Conservation (phyloP, 2,113 vertebrate species). For the Cromileptes altivelis region DNA sequence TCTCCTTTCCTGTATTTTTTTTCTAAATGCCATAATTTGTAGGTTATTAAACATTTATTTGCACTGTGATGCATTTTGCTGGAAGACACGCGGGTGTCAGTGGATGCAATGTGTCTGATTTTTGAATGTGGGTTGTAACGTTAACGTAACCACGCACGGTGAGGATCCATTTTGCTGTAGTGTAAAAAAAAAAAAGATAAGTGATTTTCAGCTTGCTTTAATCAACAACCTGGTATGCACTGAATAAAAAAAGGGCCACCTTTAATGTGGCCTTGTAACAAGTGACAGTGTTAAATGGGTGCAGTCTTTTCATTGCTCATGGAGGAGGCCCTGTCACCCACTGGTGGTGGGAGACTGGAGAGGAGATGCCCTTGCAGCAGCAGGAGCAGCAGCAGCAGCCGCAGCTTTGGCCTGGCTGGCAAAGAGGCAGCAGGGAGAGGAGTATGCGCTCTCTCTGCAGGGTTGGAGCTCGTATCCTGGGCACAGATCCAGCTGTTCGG, state of each 20-base stretch:
- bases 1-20: not conserved
- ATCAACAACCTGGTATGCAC: not conserved
- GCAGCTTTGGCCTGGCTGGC: conserved; percentile 24
- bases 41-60: not conserved
- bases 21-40: not conserved
- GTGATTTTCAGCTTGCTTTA: conserved; percentile 1
- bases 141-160: conserved; percentile 34
- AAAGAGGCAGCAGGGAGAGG: conserved; percentile 43
- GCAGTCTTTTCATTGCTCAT: conserved; percentile 41
- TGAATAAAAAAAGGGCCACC: not conserved
- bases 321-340: conserved; percentile 44
- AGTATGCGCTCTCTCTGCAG: conserved; percentile 44
- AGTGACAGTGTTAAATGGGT: not conserved
- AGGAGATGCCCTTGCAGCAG: conserved; percentile 56
- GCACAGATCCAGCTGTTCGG: conserved; percentile 60
- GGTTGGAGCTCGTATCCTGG: conserved; percentile 47
- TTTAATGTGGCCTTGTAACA: not conserved
- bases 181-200: conserved; percentile 12
- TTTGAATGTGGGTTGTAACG: conserved; percentile 33
- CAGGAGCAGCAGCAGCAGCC: conserved; percentile 29
- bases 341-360: conserved; percentile 27
- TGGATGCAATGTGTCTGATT: conserved; percentile 18
- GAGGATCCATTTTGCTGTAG: conserved; percentile 64
- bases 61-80: not conserved
- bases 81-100: not conserved